Conservation (phyloP, 2,113 vertebrate species). For the Phalacrocorax aristotelis region DNA sequence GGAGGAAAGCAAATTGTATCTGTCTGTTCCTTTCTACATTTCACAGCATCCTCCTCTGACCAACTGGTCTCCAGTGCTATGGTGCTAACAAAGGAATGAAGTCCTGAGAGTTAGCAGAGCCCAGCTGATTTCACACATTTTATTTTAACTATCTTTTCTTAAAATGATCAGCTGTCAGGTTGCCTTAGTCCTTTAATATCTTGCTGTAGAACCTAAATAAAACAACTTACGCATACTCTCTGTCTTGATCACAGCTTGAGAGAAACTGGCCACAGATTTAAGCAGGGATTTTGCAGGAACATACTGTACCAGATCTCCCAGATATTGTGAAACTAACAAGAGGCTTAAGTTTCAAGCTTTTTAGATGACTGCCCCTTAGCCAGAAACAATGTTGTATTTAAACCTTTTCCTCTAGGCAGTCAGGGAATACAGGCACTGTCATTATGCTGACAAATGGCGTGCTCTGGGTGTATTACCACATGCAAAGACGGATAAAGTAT, state of each 20-base stretch:
- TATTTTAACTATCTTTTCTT: background rate
- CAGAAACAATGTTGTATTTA: constrained; percentile 70
- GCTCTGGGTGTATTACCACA: constrained; percentile 30
- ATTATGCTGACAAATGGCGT: constrained; percentile 43
- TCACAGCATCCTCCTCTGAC: background rate
- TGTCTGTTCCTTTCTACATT: background rate
- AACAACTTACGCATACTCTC: background rate
- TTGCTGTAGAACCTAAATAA: constrained; percentile 5
- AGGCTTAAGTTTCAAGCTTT: constrained; percentile 57
- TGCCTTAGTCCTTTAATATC: background rate
- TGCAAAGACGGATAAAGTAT: background rate
- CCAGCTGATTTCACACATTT: background rate
- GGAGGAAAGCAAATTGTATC: background rate
- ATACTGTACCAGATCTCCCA: constrained; percentile 41
- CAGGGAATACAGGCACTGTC: constrained; percentile 60
- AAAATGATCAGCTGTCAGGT: background rate
- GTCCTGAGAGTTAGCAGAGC: background rate
- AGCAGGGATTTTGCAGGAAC: constrained; percentile 63
- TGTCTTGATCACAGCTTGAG: background rate
- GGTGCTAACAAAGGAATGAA: background rate
- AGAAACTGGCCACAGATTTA: constrained; percentile 6
- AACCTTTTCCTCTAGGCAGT: constrained; percentile 62
- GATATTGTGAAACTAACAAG: constrained; percentile 71
- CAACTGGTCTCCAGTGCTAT: background rate
- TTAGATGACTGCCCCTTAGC: constrained; percentile 23